Base-by-base conservation (phyloP, 2,113 vertebrate genomes). In the Gavia stellata region DNA sequence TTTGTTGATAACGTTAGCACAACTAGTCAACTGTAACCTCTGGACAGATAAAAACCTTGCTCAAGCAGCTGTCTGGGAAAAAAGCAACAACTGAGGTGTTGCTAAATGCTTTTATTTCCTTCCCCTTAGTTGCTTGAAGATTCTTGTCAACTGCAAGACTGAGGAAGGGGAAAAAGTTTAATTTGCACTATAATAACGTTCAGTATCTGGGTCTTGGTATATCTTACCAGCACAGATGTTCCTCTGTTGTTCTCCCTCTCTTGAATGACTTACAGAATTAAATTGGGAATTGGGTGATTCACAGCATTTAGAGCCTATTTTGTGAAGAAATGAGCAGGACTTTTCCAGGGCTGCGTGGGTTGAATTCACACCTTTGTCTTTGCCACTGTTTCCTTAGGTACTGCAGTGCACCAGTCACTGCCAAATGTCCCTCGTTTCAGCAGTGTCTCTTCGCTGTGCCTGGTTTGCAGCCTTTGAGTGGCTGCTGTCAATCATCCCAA, bases 251-350 rank as follows among this genome's bases (percentile, higher is more conserved):
- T 95, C 93, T 89, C 65, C 62, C n/a, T 94, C 73, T 93, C 92
- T 65, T 82, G 66, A 91, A 87, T 90, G 58, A 81, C 79, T 96
- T 77, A 45, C 94, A 83, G 94, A 93, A 97, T 94, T 94, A 97
- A 94, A 40, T 55, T 86, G 88, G 93, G 88, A 96, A 77, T 58
- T 77, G 79, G 31, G 20, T 94, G 93, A 86, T 77, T 97, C 92
- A 72, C 6, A 21, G 74, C 40, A 14, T 84, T 96, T 36, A 24
- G 81, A 88, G 84, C 42, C 42, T 16, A 7, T 86, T 94, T 82
- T 70, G 58, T 29, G 28, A 52, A 56, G 70, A 47, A 33, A 81
- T 26, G 45, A 92, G 81, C 61, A 33, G 86, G 88, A 17, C 74
- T 42, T 50, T 38, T n/a, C 15, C 6, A 34, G 80, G 40, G 74